phyloP scores from a whole-genome alignment of 1,140 invertebrate genomes.

The Gyrodactylus bullatarudis region DNA sequence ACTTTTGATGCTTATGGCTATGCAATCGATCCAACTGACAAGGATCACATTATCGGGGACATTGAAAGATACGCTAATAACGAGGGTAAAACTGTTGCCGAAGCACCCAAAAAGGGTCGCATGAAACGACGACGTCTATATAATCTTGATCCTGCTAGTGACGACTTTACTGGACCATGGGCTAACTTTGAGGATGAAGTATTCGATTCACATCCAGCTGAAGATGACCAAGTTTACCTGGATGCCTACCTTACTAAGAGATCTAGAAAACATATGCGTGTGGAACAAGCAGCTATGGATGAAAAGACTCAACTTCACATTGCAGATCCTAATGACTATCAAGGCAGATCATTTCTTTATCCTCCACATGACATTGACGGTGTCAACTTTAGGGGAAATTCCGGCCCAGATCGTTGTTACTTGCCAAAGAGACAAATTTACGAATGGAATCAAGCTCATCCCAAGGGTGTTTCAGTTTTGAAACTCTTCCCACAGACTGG shows the following conservation, averaged over 20 bases:
- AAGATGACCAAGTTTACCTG: conserved; percentile 17
- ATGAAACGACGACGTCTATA: conserved; percentile 54
- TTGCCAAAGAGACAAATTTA: conserved; percentile 79
- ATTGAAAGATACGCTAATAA: conserved; percentile 31
- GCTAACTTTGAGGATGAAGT: conserved; percentile 63
- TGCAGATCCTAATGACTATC: conserved; percentile 71
- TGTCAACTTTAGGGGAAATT: conserved; percentile 59
- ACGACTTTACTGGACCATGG: conserved; percentile 85
- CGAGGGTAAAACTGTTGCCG: conserved; percentile 26
- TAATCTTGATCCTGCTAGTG: conserved; percentile 55
- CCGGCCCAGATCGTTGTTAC: conserved; percentile 71
- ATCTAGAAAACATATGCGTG: conserved; percentile 14
- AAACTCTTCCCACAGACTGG: conserved; percentile 72
- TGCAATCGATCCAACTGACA: conserved; percentile 44
- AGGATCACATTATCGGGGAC: conserved; percentile 13
- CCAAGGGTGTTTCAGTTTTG: conserved; percentile 74
- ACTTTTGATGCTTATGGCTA: conserved; percentile 56
- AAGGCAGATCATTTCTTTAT: conserved; percentile 67
- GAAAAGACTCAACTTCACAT: conserved; percentile 59
- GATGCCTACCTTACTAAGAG: conserved; percentile 59
- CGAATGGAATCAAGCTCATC: conserved; percentile 64
- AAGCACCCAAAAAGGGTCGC: conserved; percentile 28
- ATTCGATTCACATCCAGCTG: conserved; percentile 45
- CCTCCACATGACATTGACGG: conserved; percentile 59
- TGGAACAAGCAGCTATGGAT: conserved; percentile 62